These are phyloP conservation scores for Chrysotoxum bicinctum DNA, from an alignment of 2,888 invertebrate species.

Conservation along the genomic window DNA sequence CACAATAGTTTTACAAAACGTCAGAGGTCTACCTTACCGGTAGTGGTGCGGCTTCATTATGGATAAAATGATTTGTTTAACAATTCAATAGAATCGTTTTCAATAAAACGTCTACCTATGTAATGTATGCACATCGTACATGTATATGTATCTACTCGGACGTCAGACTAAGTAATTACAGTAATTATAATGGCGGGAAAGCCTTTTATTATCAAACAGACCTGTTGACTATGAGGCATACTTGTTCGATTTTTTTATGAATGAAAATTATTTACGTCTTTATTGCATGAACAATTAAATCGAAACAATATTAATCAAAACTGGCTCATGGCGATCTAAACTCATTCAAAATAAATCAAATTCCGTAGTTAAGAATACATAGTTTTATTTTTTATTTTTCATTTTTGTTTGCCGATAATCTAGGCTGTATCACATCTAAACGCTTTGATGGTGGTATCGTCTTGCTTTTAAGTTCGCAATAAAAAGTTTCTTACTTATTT, in stretches of 20 bases:
- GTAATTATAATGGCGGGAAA: conserved; percentile 35
- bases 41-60: neutral
- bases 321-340: conserved; percentile 15
- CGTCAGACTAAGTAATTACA: conserved; percentile 33
- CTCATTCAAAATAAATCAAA: neutral
- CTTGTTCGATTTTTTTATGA: conserved; percentile 13
- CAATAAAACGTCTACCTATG: conserved; percentile 8
- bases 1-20: conserved; percentile 15
- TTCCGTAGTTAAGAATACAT: neutral
- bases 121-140: too few relatives aligned
- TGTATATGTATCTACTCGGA: neutral
- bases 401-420: too few relatives aligned
- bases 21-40: conserved; percentile 37
- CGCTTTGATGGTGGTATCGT: too few relatives aligned
- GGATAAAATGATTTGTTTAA: conserved; percentile 36
- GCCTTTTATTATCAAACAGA: conserved; percentile 10
- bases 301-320: conserved; percentile 23
- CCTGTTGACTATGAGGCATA: neutral
- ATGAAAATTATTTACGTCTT: conserved; percentile 59
- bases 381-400: too few relatives aligned
- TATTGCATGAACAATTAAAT: conserved; percentile 40
- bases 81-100: conserved; percentile 46
- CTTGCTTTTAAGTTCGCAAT: too few relatives aligned
- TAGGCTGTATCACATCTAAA: too few relatives aligned
- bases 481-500: too few relatives aligned